phyloP scores from a whole-genome alignment of 2,797 vertebrate species.

The Pangasius djambal region DNA sequence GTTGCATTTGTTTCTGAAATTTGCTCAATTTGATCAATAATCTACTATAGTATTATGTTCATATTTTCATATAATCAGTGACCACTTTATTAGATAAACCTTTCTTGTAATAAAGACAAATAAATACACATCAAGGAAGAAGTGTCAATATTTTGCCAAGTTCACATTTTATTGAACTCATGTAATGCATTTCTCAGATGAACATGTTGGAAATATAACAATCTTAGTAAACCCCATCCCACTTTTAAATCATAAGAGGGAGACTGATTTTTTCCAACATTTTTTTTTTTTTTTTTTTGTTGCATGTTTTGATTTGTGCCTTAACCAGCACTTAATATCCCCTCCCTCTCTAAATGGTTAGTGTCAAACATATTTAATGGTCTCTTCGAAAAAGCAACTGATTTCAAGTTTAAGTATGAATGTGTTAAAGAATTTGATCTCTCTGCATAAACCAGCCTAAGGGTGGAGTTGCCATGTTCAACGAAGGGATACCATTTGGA shows the following conservation, averaged over 20 bases:
- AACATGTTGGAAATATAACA: slow-evolving; percentile 68
- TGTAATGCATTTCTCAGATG: slow-evolving; percentile 72
- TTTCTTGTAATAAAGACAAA: background rate
- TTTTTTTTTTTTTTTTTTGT: slow-evolving; percentile 4
- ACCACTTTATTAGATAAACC: background rate
- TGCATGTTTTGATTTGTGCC: slow-evolving; percentile 32
- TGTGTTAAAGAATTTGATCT: slow-evolving; percentile 10
- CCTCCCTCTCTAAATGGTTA: slow-evolving; percentile 33
- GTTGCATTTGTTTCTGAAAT: background rate
- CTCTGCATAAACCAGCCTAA: background rate
- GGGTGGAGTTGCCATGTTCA: slow-evolving; percentile 8
- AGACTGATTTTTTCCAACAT: slow-evolving; percentile 27
- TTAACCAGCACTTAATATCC: slow-evolving; percentile 34
- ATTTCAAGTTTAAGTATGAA: slow-evolving; percentile 18
- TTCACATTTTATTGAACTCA: slow-evolving; percentile 83
- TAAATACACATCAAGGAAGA: slow-evolving; percentile 5
- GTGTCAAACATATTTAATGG: slow-evolving; percentile 47
- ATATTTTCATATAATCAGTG: background rate
- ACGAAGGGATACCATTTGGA: slow-evolving; percentile 25
- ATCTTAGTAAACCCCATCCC: slow-evolving; percentile 54
- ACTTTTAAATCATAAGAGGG: slow-evolving; percentile 37
- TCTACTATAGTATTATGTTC: too few species aligned
- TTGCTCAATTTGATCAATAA: background rate
- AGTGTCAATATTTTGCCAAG: slow-evolving; percentile 66
- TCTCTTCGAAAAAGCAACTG: slow-evolving; percentile 19